Conservation (phyloP, 2,888 invertebrate species). For the Hemicrepidius hirtus region DNA sequence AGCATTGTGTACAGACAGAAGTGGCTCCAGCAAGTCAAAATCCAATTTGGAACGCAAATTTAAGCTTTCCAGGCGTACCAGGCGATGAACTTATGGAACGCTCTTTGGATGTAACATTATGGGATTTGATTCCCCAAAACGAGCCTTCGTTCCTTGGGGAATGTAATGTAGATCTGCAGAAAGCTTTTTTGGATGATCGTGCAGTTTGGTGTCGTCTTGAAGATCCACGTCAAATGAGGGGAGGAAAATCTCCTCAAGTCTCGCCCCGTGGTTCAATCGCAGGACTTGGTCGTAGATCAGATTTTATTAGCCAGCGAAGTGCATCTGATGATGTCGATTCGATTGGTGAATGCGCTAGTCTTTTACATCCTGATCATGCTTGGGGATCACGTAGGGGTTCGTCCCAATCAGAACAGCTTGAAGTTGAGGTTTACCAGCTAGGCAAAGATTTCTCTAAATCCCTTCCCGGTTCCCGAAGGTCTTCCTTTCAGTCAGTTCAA, state of each 20-base stretch:
- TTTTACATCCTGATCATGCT: constrained; percentile 91
- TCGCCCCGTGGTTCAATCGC: constrained; percentile 88
- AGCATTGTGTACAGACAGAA: constrained; percentile 86
- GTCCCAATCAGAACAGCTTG: constrained; percentile 91
- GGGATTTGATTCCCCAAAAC: constrained; percentile 90
- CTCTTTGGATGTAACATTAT: constrained; percentile 89
- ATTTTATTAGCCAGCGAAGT: constrained; percentile 85
- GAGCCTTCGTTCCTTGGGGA: constrained; percentile 89
- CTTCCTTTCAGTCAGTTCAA: constrained; percentile 85
- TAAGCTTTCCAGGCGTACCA: constrained; percentile 86
- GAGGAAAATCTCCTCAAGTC: constrained; percentile 81
- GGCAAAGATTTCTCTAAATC: constrained; percentile 91
- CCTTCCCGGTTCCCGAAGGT: constrained; percentile 88
- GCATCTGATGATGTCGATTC: constrained; percentile 85
- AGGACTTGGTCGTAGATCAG: constrained; percentile 77
- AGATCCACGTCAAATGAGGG: constrained; percentile 83
- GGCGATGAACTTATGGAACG: constrained; percentile 87
- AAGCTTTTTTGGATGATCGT: constrained; percentile 90
- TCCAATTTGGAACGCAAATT: constrained; percentile 94
- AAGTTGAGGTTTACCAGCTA: constrained; percentile 86
- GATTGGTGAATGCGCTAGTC: constrained; percentile 83
- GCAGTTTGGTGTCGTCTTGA: constrained; percentile 94
- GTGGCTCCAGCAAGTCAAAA: constrained; percentile 90
- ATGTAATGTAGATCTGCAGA: constrained; percentile 86
- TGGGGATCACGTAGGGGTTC: constrained; percentile 89